These are phyloP conservation scores for Callocephalon fimbriatum DNA, from an alignment of 2,113 vertebrate species.

Conservation along the genomic window DNA sequence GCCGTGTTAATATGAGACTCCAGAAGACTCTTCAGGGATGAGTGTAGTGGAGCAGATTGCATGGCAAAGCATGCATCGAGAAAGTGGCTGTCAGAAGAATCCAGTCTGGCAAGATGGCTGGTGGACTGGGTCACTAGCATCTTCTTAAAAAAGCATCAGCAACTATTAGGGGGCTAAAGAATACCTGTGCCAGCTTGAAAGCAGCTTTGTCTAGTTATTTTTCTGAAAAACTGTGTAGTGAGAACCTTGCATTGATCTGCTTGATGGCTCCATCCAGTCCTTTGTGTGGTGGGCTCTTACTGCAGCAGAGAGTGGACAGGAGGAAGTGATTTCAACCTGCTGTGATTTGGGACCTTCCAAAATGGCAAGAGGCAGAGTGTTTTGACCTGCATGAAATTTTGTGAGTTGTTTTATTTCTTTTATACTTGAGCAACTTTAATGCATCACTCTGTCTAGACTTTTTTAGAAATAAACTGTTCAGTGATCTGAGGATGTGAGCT, in stretches of 20 bases:
- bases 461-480: not conserved
- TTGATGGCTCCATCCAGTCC: not conserved
- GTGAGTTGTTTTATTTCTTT: constrained; percentile 30
- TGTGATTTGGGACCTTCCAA: not conserved
- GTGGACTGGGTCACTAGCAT: not conserved
- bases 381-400: not conserved
- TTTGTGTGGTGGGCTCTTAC: not conserved
- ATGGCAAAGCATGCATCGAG: not conserved
- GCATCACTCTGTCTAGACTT: not conserved
- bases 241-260: not conserved
- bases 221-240: not conserved
- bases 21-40: not conserved
- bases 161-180: not conserved
- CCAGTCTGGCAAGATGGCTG: not conserved
- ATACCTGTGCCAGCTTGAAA: constrained; percentile 6
- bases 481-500: not conserved
- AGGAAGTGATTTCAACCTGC: not conserved
- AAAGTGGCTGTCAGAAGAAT: not conserved
- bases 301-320: not conserved
- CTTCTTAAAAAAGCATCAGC: not conserved
- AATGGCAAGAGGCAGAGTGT: not conserved
- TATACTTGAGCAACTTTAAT: constrained; percentile 42
- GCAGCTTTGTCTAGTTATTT: constrained; percentile 1
- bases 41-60: not conserved
- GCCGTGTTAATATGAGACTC: not conserved